Evolutionary conservation across 2,888 invertebrate species (phyloP).

Genomic region (Limnephilus auricula): DNA sequence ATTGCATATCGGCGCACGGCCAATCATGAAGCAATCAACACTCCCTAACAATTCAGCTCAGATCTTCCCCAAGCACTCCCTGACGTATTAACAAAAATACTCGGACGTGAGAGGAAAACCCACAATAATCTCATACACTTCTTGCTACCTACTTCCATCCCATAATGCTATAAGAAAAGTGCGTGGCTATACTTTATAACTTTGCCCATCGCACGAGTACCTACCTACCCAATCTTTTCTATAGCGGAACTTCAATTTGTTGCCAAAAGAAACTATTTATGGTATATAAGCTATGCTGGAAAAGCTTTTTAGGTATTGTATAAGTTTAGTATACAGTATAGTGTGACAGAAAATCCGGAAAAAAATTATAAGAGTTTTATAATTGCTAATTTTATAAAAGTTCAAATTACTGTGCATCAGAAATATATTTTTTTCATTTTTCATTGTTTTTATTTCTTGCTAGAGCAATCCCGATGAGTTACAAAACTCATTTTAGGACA

Average conservation of each 20-base stretch:
- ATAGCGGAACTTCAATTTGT: slow-evolving; percentile 32
- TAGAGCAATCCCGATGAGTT: no score
- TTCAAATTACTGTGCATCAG: no score
- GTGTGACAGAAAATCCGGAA: not conserved
- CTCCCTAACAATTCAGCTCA: slow-evolving; percentile 63
- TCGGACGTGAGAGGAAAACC: slow-evolving; percentile 42
- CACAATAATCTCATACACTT: slow-evolving; percentile 43
- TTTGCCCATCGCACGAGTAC: not conserved
- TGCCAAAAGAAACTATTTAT: not conserved
- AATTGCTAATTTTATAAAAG: no score
- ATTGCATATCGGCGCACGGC: slow-evolving; percentile 54
- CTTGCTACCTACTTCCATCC: not conserved
- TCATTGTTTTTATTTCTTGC: no score
- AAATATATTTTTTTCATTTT: no score
- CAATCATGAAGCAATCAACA: slow-evolving; percentile 62
- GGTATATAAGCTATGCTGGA: not conserved
- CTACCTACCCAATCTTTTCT: slow-evolving; percentile 1
- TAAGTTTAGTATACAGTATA: not conserved
- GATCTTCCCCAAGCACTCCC: slow-evolving; percentile 63
- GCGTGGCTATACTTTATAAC: slow-evolving; percentile 17
- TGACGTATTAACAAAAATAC: slow-evolving; percentile 63
- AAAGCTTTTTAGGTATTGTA: not conserved
- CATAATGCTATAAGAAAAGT: slow-evolving; percentile 8
- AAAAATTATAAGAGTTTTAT: no score
- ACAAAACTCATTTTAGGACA: no score